Evolutionary conservation across 2,888 invertebrate species (phyloP), one percentile per base, ranked within the genome.

Genomic region (Meloe dianella): DNA sequence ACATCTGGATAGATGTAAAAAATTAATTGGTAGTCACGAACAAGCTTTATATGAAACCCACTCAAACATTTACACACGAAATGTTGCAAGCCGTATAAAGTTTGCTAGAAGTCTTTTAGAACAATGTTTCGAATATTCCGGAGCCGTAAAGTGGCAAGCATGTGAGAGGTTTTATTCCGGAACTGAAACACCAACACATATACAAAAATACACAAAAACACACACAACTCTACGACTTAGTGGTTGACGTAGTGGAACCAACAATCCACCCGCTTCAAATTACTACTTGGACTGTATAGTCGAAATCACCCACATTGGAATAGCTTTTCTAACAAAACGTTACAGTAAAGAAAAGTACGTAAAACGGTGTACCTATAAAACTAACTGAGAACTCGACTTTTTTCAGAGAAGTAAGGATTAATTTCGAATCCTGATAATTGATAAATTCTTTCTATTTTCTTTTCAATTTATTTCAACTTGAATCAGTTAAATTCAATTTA

Each of bases 121-220:
- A 58, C 62, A 66, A 61, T 35, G 57, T 65, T 61, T 60, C 59
- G 60, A 54, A 68, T 68, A 57, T 62, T 63, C 51, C 32, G 63
- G 41, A 56, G 60, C n/a, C 24, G 60, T 61, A 65, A 65, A 63
- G 65, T 60, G 61, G 62, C 56, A 32, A 60, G 59, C 62, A 62
- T 41, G 67, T 71, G 66, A 65, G 64, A 24, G 70, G 66, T 68
- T 70, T 73, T 69, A 73, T 71, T 68, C 68, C 65, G 63, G 68
- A 70, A 70, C 66, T 66, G 59, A 69, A 71, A 73, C 70, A 61
- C 65, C 65, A n/a, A 60, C 66, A 64, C 64, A 65, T 63, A 69
- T 63, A 65, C 63, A 65, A 57, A 65, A 63, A 69, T 61, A 64
- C 64, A 64, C 64, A 62, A 57, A 51, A 20, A 51, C 4, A 51